phyloP scores from a whole-genome alignment of 2,113 vertebrate genomes.

The Numida meleagris region DNA sequence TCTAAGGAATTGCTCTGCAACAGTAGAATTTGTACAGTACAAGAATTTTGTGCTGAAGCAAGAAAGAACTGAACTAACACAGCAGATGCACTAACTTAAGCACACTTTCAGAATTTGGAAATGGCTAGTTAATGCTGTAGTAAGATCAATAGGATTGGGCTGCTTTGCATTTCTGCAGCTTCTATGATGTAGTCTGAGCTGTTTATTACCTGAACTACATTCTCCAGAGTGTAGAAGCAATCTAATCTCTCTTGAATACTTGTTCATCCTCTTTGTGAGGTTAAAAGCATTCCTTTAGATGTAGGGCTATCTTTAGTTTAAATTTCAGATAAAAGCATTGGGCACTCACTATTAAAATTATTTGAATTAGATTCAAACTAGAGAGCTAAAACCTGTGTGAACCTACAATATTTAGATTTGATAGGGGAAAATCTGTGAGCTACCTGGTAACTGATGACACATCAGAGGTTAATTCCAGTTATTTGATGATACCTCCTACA shows the following conservation, averaged over 20 bases:
- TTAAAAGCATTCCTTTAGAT: neutral
- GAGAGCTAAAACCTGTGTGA: neutral
- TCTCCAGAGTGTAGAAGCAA: neutral
- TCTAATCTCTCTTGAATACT: neutral
- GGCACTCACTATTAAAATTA: neutral
- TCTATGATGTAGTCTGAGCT: neutral
- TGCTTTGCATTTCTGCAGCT: constrained; percentile 12
- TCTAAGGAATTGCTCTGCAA: constrained; percentile 58
- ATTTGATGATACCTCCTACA: neutral
- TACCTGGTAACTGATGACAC: neutral
- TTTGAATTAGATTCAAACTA: neutral
- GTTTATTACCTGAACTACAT: neutral
- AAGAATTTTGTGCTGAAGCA: constrained; percentile 61
- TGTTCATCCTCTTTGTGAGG: neutral
- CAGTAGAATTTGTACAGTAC: constrained; percentile 35
- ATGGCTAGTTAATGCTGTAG: neutral
- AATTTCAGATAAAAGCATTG: neutral
- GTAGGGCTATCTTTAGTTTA: neutral
- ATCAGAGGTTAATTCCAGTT: neutral
- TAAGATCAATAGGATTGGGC: neutral
- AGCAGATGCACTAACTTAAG: constrained; percentile 12
- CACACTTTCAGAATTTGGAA: neutral
- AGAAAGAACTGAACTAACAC: constrained; percentile 37
- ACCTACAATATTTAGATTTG: neutral
- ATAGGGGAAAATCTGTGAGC: neutral